A percentile compares a stretch with the other conserved stretches of the same genome.
These are phyloP conservation scores for Patella vulgata DNA, from an alignment of 1,140 invertebrate genomes.

Conservation along the genomic window DNA sequence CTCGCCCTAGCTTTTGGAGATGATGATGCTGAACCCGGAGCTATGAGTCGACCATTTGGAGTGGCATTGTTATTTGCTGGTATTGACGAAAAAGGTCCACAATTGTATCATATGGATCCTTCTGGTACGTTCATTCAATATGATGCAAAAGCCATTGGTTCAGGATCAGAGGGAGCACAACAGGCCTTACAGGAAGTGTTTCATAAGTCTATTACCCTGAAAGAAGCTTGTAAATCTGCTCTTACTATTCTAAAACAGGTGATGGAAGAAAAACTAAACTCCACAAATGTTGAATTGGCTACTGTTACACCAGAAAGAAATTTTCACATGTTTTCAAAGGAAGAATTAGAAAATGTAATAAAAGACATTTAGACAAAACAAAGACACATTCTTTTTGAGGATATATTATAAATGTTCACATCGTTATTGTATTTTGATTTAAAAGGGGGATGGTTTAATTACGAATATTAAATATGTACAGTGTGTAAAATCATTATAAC, in stretches of 20 bases:
- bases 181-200: slow-evolving; percentile 92
- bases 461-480: too few species aligned
- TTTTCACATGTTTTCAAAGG: slow-evolving; percentile 91
- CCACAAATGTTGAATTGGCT: slow-evolving; percentile 96
- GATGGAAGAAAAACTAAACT: slow-evolving; percentile 99
- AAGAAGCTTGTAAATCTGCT: slow-evolving; percentile 91
- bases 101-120: slow-evolving; percentile 93
- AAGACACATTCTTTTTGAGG: background rate
- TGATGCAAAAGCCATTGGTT: slow-evolving; percentile 99
- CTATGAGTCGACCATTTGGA: slow-evolving; percentile 99
- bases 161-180: slow-evolving; percentile 98
- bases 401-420: too few species aligned
- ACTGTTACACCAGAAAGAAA: slow-evolving; percentile 86
- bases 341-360: slow-evolving; percentile 91
- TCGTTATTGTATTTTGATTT: too few species aligned
- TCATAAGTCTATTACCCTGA: slow-evolving; percentile 94
- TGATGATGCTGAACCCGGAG: slow-evolving; percentile 90
- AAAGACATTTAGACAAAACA: slow-evolving; percentile 67
- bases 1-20: slow-evolving; percentile 98
- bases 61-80: slow-evolving; percentile 82
- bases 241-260: slow-evolving; percentile 98
- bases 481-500: too few species aligned
- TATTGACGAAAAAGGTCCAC: slow-evolving; percentile 71
- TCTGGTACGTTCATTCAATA: slow-evolving; percentile 97
- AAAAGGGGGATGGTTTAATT: too few species aligned